Percentiles rank a stretch among this genome's conserved stretches.
Conservation (phyloP, 2,888 invertebrate species). For the Salticus scenicus region DNA sequence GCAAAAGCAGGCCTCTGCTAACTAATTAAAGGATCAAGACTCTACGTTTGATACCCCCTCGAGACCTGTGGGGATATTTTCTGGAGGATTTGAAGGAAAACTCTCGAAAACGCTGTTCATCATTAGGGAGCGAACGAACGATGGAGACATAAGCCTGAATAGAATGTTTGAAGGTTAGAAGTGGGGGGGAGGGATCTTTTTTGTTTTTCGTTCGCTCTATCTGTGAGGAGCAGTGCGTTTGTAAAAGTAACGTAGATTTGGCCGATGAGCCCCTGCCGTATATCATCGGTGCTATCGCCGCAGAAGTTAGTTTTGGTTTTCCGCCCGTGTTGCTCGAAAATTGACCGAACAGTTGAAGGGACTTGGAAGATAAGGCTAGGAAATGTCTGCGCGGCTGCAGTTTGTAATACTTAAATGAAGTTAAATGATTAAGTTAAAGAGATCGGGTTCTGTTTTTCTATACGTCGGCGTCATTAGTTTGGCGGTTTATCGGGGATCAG, state of each 20-base stretch:
- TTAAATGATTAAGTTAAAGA: background rate
- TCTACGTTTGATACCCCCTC: conserved; percentile 41
- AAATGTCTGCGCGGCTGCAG: background rate
- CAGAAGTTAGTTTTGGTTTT: conserved; percentile 46
- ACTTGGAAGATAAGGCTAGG: background rate
- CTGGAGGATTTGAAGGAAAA: conserved; percentile 26
- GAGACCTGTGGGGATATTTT: conserved; percentile 25
- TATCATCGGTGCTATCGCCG: conserved; percentile 63
- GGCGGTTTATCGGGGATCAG: no score
- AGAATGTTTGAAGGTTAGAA: background rate
- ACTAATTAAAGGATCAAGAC: conserved; percentile 69
- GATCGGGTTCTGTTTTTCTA: no score
- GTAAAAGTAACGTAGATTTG: conserved; percentile 67
- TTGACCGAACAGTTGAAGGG: background rate
- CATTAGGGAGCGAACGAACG: conserved; percentile 51
- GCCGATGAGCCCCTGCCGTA: conserved; percentile 51
- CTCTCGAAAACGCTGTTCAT: conserved; percentile 64
- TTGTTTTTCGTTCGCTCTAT: conserved; percentile 37
- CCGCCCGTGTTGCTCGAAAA: conserved; percentile 6
- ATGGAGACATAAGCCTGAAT: no score
- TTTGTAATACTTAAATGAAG: background rate
- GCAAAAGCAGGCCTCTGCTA: conserved; percentile 57
- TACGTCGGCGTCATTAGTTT: no score
- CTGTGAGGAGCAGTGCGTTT: conserved; percentile 34
- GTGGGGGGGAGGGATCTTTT: background rate